Percentiles rank a stretch among this genome's conserved stretches.
These are phyloP conservation scores for Eretmocerus hayati DNA, from an alignment of 2,888 invertebrate genomes.

Conservation along the genomic window DNA sequence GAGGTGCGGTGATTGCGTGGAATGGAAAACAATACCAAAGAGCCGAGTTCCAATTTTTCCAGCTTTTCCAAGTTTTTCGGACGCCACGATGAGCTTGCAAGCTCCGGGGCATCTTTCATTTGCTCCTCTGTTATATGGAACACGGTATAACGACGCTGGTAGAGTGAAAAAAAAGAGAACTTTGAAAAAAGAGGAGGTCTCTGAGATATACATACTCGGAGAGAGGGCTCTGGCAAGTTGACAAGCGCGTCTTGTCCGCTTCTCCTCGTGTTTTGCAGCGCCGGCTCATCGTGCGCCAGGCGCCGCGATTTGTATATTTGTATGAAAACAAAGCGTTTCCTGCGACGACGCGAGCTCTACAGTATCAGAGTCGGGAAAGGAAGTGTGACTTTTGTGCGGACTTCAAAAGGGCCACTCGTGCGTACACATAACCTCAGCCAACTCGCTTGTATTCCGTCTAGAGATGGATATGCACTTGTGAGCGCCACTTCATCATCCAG, in stretches of 20 bases:
- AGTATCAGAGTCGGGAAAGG: conserved; percentile 9
- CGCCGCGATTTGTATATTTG: conserved; percentile 9
- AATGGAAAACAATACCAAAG: conserved; percentile 20
- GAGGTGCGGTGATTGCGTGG: conserved; percentile 15
- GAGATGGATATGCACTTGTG: no score
- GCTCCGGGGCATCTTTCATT: conserved; percentile 17
- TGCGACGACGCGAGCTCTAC: conserved; percentile 6
- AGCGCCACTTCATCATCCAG: no score
- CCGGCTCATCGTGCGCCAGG: background rate
- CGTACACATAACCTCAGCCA: background rate
- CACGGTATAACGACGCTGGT: no score
- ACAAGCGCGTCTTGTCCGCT: conserved; percentile 39
- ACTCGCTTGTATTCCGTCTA: conserved; percentile 2
- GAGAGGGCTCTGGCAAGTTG: conserved; percentile 39
- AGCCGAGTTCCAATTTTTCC: background rate
- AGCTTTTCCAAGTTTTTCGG: conserved; percentile 15
- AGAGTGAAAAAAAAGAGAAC: no score
- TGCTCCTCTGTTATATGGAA: no score
- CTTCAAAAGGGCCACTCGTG: conserved; percentile 19
- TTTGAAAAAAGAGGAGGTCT: background rate
- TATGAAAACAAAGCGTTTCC: conserved; percentile 24
- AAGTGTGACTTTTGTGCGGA: conserved; percentile 23
- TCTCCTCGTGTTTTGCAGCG: no score
- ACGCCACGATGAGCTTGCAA: conserved; percentile 20
- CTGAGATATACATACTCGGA: conserved; percentile 10